Base-by-base conservation (phyloP, 2,888 invertebrate genomes). In the Oscheius sp. region DNA sequence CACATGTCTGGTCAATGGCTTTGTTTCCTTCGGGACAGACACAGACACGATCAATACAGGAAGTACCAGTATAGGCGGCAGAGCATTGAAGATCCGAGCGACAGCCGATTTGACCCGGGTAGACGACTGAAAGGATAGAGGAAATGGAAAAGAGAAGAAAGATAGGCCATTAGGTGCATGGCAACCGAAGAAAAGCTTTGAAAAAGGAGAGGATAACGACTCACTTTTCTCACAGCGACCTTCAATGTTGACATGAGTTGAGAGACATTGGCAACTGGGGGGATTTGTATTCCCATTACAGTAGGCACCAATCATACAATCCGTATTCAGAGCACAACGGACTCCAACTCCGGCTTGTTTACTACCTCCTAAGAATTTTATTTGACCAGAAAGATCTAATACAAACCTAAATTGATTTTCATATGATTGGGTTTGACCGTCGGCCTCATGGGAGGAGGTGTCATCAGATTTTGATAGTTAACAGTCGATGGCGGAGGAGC, bases 281-380 rank as follows among this genome's bases (percentile, higher is more conserved):
- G 84, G 85, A 20, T 74, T 72, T 6, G 81, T 82, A 67, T 84
- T 82, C 17, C 85, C 84, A 57, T 84, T 85, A 70, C 86, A 86
- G 72, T 86, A 86, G 1, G 86, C 85, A 28, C 85, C 86, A 41
- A 78, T 77, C 77, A 81, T 80, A 73, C 86, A 86, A 62, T 86
- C 86, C 4, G 83, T 80, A 71, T 86, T 86, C 61, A 83, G 66
- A 2, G 80, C 67, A 71, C 86, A 86, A 12, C 73, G 62, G 9
- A 78, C 80, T 9, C 86, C 85, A 4, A 86, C 85, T 36, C 78
- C 79, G 4, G 81, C 78, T 66, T 84, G 80, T 50, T 80, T 76
- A 57, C 71, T 75, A 54, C 80, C 79, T 28, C 80, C 78, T 79
- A 51, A 68, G 68, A 68, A 45, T 17, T 65, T 22, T 22, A 26